phyloP scores from a whole-genome alignment of 2,113 vertebrate species.

The Vulpes vulpes region DNA sequence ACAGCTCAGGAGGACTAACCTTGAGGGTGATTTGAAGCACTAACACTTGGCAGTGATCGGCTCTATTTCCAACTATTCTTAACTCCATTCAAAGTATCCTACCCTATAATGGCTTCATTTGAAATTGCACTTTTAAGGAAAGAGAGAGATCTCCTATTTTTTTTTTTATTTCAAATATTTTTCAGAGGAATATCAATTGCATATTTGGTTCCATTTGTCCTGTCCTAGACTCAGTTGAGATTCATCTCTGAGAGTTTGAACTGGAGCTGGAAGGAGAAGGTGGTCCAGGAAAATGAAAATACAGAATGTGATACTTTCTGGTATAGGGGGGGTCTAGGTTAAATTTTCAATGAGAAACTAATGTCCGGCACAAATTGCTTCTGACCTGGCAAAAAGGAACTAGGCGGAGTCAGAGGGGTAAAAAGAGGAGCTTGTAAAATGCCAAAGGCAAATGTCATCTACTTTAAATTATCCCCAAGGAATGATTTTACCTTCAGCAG shows the following conservation, averaged over 20 bases:
- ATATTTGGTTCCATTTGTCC: neutral
- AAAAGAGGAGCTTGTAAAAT: neutral
- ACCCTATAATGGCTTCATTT: neutral
- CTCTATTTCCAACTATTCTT: neutral
- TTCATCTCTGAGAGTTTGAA: neutral
- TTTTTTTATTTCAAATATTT: neutral
- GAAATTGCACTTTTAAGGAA: neutral
- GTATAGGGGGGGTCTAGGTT: too few relatives aligned
- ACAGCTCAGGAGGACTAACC: neutral
- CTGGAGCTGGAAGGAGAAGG: neutral
- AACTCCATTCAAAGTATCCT: neutral
- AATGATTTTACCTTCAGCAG: neutral
- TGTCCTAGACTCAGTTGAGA: neutral
- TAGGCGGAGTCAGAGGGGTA: neutral
- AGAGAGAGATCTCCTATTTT: neutral
- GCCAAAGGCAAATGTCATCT: neutral
- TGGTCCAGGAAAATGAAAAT: neutral
- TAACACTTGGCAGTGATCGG: neutral
- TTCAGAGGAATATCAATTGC: neutral
- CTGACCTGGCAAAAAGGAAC: neutral
- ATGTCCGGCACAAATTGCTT: neutral
- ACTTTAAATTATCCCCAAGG: neutral
- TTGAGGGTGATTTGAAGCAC: neutral
- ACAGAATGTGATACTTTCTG: neutral
- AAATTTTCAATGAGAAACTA: neutral